Base-by-base conservation (phyloP, 2,113 vertebrate species). In the Myxocyprinus asiaticus region DNA sequence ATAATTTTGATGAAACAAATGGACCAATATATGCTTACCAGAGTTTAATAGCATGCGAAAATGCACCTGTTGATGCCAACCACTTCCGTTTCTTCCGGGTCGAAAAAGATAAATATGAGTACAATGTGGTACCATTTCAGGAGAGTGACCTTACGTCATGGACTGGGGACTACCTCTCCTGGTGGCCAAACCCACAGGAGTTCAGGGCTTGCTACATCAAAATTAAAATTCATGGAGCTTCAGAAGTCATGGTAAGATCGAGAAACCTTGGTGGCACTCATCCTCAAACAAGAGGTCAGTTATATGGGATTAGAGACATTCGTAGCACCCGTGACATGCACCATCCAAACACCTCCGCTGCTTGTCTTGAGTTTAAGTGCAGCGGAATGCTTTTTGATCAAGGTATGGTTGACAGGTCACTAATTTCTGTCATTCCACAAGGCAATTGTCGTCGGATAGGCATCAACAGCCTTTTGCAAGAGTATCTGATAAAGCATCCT, bases 161-260 rank as follows among this genome's bases (percentile, higher is more conserved):
- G 98, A 96, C 94, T 0, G 92, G 96, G 0, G 94, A 99, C 73
- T 96, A 98, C 83, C 90, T 98, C 6, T 93, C 97, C 0, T 99
- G 97, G 98, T 99, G 98, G 97, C 98, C 98, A 51, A 98, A 98
- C 82, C 98, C 98, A 0, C 98, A 99, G 85, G 98, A 98, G 83
- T 99, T 99, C 87, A 92, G 98, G 15, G 97, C 98, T 51, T 99
- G 98, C 77, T 99, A 90, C 83, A 95, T 99, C 84, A 99, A 99
- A 82, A 93, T 99, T 64, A 94, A 83, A 86, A 91, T 99, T 12
- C 93, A 93, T 0, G 98, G 98, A 3, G 94, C 94, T 0, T 94
- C 90, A 73, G 97, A 99, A 86, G 94, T 97, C 64, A 96, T 98
- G 96, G 91, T 99, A 43, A 90, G 98, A 67, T 94, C 98, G 0